Conservation (phyloP, 2,113 vertebrate genomes). For the Ornithorhynchus anatinus region DNA sequence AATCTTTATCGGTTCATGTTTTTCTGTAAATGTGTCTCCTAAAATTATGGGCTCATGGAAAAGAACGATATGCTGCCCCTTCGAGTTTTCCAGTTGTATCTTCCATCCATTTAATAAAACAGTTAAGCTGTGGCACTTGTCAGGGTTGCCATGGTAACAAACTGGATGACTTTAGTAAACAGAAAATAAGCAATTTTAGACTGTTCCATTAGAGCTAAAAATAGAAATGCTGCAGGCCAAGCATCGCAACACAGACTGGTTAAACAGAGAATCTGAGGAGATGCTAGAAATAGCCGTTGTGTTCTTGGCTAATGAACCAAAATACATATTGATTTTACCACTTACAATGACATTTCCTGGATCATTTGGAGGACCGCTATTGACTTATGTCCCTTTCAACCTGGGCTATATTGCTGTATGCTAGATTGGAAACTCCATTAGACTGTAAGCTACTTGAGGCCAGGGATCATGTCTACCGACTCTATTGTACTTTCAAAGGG, state of each 20-base stretch:
- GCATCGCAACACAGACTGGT: constrained; percentile 62
- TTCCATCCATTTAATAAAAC: constrained; percentile 74
- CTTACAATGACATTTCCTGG: constrained; percentile 39
- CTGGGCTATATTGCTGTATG: not conserved
- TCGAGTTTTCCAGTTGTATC: constrained; percentile 59
- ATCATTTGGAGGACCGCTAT: constrained; percentile 16
- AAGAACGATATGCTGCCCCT: constrained; percentile 33
- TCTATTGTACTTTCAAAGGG: too few relatives aligned
- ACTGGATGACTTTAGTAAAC: constrained; percentile 78
- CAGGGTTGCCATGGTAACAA: constrained; percentile 78
- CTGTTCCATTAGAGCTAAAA: constrained; percentile 75
- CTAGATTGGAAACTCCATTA: too few relatives aligned
- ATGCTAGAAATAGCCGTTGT: constrained; percentile 57
- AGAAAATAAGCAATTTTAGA: constrained; percentile 83
- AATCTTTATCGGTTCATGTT: constrained; percentile 14
- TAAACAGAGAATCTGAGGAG: constrained; percentile 60
- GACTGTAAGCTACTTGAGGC: too few relatives aligned
- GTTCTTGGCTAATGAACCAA: constrained; percentile 60
- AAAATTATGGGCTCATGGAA: not conserved
- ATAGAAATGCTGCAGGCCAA: constrained; percentile 74
- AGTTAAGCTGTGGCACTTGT: constrained; percentile 71
- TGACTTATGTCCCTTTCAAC: constrained; percentile 22
- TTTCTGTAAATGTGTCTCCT: constrained; percentile 13
- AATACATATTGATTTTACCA: constrained; percentile 52
- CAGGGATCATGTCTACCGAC: too few relatives aligned